phyloP scores from a whole-genome alignment of 2,113 vertebrate species.

The Xenopus tropicalis region DNA sequence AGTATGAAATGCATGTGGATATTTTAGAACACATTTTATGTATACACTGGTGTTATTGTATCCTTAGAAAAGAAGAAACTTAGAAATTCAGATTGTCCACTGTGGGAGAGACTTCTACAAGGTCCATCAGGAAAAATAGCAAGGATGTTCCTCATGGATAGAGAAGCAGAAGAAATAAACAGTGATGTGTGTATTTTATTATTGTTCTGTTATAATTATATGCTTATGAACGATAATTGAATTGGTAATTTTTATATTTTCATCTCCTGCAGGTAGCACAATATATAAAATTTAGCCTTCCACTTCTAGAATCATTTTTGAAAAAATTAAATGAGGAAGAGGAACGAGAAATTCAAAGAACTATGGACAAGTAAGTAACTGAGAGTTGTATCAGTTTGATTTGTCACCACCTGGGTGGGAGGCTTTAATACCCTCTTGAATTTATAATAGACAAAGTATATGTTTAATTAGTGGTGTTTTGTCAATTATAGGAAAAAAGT shows the following conservation, averaged over 20 bases:
- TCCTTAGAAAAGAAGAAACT: slow-evolving; percentile 79
- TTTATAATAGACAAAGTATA: not conserved
- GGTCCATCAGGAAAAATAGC: slow-evolving; percentile 83
- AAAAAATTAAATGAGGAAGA: slow-evolving; percentile 79
- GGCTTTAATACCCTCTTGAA: not conserved
- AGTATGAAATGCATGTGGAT: no score
- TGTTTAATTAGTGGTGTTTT: no score
- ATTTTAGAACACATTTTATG: no score
- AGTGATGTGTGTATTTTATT: slow-evolving; percentile 68
- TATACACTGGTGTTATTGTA: not conserved
- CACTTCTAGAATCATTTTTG: slow-evolving; percentile 78
- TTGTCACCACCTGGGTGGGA: not conserved
- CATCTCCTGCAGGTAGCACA: slow-evolving; percentile 76
- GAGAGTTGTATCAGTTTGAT: no score
- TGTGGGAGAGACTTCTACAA: slow-evolving; percentile 84
- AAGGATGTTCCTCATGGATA: slow-evolving; percentile 89
- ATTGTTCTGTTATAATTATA: not conserved
- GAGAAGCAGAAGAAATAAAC: slow-evolving; percentile 83
- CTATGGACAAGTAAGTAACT: slow-evolving; percentile 68
- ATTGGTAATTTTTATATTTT: not conserved
- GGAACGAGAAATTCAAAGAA: slow-evolving; percentile 69
- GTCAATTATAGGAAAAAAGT: no score
- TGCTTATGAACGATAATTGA: no score
- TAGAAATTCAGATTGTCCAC: slow-evolving; percentile 70
- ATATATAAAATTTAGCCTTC: slow-evolving; percentile 82